A percentile compares a stretch with the other conserved stretches of the same genome.
Conservation (phyloP, 2,888 invertebrate genomes). For the Prosopocoilus inquinatus region DNA sequence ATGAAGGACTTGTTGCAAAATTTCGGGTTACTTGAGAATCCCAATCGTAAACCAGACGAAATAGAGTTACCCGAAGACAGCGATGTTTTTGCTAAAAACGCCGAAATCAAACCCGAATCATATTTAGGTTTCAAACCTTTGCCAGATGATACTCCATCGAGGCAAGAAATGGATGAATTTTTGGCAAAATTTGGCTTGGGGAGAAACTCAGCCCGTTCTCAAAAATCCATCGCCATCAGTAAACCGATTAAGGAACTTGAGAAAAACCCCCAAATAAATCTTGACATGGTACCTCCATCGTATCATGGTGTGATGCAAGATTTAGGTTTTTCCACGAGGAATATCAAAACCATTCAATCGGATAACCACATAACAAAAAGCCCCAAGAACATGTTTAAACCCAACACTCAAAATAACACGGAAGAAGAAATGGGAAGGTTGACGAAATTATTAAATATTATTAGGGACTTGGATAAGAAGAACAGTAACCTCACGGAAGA, state of each 20-base stretch:
- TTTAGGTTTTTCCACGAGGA: slow-evolving; percentile 39
- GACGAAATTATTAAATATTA: slow-evolving; percentile 52
- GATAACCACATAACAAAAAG: slow-evolving; percentile 17
- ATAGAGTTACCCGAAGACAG: not conserved
- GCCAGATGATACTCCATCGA: slow-evolving; percentile 39
- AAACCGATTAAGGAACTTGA: slow-evolving; percentile 20
- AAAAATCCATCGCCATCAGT: slow-evolving; percentile 21
- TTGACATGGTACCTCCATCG: slow-evolving; percentile 46
- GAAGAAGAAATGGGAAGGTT: slow-evolving; percentile 55
- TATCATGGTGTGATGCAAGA: slow-evolving; percentile 42
- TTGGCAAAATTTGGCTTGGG: slow-evolving; percentile 46
- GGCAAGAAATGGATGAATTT: slow-evolving; percentile 46
- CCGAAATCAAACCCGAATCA: slow-evolving; percentile 41
- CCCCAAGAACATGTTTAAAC: slow-evolving; percentile 40
- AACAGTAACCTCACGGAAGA: slow-evolving; percentile 49
- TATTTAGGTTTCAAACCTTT: slow-evolving; percentile 49
- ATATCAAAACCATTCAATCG: slow-evolving; percentile 18
- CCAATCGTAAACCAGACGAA: slow-evolving; percentile 25
- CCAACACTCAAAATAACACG: slow-evolving; percentile 38
- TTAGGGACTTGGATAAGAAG: slow-evolving; percentile 48
- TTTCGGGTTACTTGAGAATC: slow-evolving; percentile 49
- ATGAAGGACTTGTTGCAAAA: slow-evolving; percentile 51
- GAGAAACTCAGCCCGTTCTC: slow-evolving; percentile 29
- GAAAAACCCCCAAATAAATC: slow-evolving; percentile 36
- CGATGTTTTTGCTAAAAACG: slow-evolving; percentile 11